Evolutionary conservation across 2,888 invertebrate species (phyloP).

Genomic region (Chydorus sphaericus): DNA sequence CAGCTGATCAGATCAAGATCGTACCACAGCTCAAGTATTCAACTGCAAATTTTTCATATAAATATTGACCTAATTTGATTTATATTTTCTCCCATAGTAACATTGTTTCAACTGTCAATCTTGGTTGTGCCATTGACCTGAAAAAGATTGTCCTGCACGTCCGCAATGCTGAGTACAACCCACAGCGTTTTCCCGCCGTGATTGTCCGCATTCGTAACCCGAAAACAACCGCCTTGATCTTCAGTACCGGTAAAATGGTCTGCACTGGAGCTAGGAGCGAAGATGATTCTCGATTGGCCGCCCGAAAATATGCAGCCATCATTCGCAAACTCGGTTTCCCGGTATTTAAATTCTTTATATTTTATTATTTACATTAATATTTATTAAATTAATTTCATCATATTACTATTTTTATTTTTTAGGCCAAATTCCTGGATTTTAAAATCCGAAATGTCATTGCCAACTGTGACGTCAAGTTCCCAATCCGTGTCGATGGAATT

Average conservation of each 20-base stretch:
- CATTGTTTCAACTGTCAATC: constrained; percentile 94
- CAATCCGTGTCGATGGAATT: constrained; percentile 61
- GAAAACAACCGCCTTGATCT: constrained; percentile 64
- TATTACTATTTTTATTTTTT: too few relatives aligned
- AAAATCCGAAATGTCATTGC: constrained; percentile 78
- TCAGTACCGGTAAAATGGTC: constrained; percentile 75
- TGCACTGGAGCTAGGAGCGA: constrained; percentile 76
- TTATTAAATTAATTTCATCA: constrained; percentile 1
- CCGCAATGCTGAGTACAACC: constrained; percentile 97
- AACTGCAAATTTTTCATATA: too few relatives aligned
- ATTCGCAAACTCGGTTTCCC: constrained; percentile 66
- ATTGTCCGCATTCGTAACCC: constrained; percentile 84
- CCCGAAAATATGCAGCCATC: constrained; percentile 65
- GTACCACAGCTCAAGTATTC: constrained; percentile 82
- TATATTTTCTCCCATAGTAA: constrained; percentile 45
- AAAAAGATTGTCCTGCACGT: constrained; percentile 96
- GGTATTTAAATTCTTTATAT: constrained; percentile 30
- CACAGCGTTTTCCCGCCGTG: constrained; percentile 96
- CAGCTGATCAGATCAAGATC: constrained; percentile 82
- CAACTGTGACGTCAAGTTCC: constrained; percentile 73
- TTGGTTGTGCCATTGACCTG: constrained; percentile 85
- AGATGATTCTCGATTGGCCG: constrained; percentile 59
- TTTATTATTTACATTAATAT: background rate
- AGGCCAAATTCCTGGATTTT: constrained; percentile 63
- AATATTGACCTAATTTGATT: constrained; percentile 11